These are phyloP conservation scores for Euzophera pinguis DNA, from an alignment of 2,888 invertebrate species.

Conservation along the genomic window DNA sequence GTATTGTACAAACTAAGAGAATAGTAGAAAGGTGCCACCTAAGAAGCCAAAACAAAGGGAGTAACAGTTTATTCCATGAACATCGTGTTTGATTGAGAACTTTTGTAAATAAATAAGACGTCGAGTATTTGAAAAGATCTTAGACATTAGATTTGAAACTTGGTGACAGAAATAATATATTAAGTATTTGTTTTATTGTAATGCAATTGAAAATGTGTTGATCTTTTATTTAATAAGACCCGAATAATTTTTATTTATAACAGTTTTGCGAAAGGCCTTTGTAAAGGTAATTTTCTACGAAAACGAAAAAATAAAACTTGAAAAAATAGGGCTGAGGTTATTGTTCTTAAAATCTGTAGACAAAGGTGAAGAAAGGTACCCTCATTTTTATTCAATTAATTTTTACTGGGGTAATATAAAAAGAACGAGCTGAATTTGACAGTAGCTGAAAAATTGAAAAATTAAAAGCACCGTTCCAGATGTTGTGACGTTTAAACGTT, in stretches of 20 bases:
- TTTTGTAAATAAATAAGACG: conserved; percentile 50
- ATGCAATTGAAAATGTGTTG: background rate
- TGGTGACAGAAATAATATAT: background rate
- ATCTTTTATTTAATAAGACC: too few relatives aligned
- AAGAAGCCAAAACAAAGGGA: conserved; percentile 66
- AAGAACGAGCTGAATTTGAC: conserved; percentile 12
- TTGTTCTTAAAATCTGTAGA: conserved; percentile 8
- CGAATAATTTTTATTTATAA: too few relatives aligned
- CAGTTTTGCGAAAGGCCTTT: background rate
- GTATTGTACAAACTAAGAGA: conserved; percentile 40
- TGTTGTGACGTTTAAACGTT: background rate
- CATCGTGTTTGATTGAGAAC: conserved; percentile 64
- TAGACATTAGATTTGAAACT: background rate
- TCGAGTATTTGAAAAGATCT: background rate
- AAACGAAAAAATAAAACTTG: background rate
- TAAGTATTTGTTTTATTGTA: too few relatives aligned
- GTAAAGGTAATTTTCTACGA: background rate
- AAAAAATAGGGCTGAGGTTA: conserved; percentile 6
- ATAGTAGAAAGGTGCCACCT: conserved; percentile 51
- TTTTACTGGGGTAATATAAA: conserved; percentile 10
- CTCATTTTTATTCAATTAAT: conserved; percentile 13
- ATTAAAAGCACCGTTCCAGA: background rate
- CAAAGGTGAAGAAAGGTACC: conserved; percentile 12
- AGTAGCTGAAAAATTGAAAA: conserved; percentile 9
- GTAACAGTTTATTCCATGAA: conserved; percentile 49